A percentile compares a stretch with the other conserved stretches of the same genome.
Evolutionary conservation across 1,140 invertebrate genomes (phyloP).

Genomic region (Dendrolimus kikuchii): DNA sequence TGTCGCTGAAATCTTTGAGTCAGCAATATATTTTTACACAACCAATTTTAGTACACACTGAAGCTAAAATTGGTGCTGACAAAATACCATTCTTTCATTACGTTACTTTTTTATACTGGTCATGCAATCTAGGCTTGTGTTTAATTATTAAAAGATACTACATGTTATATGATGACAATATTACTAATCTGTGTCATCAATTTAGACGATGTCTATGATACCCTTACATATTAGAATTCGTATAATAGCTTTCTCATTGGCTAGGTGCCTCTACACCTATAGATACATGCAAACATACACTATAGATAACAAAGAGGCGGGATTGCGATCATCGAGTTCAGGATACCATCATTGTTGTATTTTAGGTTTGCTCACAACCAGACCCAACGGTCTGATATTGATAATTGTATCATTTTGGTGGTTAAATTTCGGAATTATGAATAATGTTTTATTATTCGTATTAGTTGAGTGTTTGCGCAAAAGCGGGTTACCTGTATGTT

Average conservation of each 20-base stretch:
- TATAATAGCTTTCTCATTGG: too few species aligned
- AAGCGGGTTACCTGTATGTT: slow-evolving; percentile 37
- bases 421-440: too few species aligned
- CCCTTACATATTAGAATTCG: not conserved
- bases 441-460: too few species aligned
- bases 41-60: too few species aligned
- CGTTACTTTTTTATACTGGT: too few species aligned
- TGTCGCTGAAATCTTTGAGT: too few species aligned
- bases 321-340: slow-evolving; percentile 65
- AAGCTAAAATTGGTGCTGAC: too few species aligned
- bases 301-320: slow-evolving; percentile 45
- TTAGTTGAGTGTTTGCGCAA: slow-evolving; percentile 26
- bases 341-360: slow-evolving; percentile 16
- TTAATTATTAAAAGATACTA: not conserved
- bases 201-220: slow-evolving; percentile 19
- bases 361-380: slow-evolving; percentile 3
- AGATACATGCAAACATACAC: slow-evolving; percentile 49
- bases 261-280: not conserved
- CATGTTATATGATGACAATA: too few species aligned
- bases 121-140: slow-evolving; percentile 2
- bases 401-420: slow-evolving; percentile 1
- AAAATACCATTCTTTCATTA: too few species aligned
- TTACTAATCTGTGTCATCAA: too few species aligned
- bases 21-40: too few species aligned
- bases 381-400: not conserved